A percentile compares a stretch with the other conserved stretches of the same genome.
phyloP scores from a whole-genome alignment of 2,888 invertebrate genomes.

The Temnothorax unifasciatus region DNA sequence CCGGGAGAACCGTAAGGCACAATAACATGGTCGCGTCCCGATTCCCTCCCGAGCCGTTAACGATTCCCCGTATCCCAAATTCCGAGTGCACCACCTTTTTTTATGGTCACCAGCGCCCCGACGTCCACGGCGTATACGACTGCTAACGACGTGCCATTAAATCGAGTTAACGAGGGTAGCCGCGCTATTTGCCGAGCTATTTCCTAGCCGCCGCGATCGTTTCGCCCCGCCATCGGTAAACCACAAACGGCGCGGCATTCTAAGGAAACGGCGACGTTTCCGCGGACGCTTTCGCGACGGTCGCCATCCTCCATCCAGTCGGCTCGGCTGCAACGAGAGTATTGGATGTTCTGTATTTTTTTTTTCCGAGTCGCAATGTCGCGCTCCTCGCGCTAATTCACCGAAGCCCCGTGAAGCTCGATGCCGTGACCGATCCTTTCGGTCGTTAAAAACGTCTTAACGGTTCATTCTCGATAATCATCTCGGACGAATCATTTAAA shows the following conservation, averaged over 20 bases:
- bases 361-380: neutral
- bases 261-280: constrained; percentile 65
- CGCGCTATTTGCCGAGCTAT: constrained; percentile 76
- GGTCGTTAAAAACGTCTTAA: constrained; percentile 14
- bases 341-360: neutral
- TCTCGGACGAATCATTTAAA: constrained; percentile 4
- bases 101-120: constrained; percentile 66
- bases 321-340: constrained; percentile 17
- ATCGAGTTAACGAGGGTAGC: constrained; percentile 82
- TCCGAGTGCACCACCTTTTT: constrained; percentile 62
- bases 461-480: constrained; percentile 10
- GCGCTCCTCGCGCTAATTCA: constrained; percentile 17
- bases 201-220: constrained; percentile 72
- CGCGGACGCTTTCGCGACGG: constrained; percentile 67
- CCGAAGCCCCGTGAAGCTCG: neutral
- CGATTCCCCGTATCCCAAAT: constrained; percentile 74
- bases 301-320: neutral
- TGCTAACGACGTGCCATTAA: constrained; percentile 84
- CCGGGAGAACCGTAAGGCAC: constrained; percentile 55
- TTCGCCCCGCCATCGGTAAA: constrained; percentile 72
- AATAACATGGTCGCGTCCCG: constrained; percentile 58
- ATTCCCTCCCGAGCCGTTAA: constrained; percentile 56
- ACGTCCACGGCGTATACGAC: constrained; percentile 75
- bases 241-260: constrained; percentile 69
- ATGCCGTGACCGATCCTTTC: constrained; percentile 15